A percentile compares a stretch with the other conserved stretches of the same genome.
Conservation (phyloP, 2,888 invertebrate species). For the Acronicta psi region DNA sequence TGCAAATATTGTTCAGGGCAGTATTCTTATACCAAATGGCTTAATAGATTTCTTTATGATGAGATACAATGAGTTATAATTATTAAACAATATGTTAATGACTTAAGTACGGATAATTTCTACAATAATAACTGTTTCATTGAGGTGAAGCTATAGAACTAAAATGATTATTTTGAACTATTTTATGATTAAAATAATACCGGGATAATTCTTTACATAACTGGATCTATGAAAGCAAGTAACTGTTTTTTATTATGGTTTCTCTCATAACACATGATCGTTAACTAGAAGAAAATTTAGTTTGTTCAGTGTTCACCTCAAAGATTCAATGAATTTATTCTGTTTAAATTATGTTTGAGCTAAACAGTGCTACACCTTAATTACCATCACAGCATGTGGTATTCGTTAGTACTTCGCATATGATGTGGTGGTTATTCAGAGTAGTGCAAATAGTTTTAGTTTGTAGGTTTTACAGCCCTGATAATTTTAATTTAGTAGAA, state of each 20-base stretch:
- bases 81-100: slow-evolving; percentile 50
- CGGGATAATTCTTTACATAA: slow-evolving; percentile 1
- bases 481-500: slow-evolving; percentile 69
- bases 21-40: slow-evolving; percentile 86
- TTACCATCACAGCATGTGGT: slow-evolving; percentile 19
- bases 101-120: slow-evolving; percentile 45
- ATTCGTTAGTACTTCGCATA: slow-evolving; percentile 2
- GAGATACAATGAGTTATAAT: slow-evolving; percentile 62
- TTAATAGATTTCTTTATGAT: slow-evolving; percentile 75
- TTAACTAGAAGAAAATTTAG: slow-evolving; percentile 8
- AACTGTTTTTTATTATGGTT: slow-evolving; percentile 3
- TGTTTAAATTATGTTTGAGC: slow-evolving; percentile 56
- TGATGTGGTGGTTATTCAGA: slow-evolving; percentile 42
- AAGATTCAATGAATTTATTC: slow-evolving; percentile 50
- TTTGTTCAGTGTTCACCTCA: slow-evolving; percentile 53
- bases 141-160: slow-evolving; percentile 47
- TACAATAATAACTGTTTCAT: slow-evolving; percentile 43
- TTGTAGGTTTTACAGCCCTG: slow-evolving; percentile 81
- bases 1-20: slow-evolving; percentile 75
- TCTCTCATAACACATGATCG: slow-evolving; percentile 23
- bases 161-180: slow-evolving; percentile 13
- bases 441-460: slow-evolving; percentile 62
- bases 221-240: not conserved
- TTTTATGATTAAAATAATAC: slow-evolving; percentile 10
- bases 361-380: slow-evolving; percentile 38